These are phyloP conservation scores for Fundulus diaphanus DNA, from an alignment of 2,797 vertebrate genomes.

Conservation along the genomic window DNA sequence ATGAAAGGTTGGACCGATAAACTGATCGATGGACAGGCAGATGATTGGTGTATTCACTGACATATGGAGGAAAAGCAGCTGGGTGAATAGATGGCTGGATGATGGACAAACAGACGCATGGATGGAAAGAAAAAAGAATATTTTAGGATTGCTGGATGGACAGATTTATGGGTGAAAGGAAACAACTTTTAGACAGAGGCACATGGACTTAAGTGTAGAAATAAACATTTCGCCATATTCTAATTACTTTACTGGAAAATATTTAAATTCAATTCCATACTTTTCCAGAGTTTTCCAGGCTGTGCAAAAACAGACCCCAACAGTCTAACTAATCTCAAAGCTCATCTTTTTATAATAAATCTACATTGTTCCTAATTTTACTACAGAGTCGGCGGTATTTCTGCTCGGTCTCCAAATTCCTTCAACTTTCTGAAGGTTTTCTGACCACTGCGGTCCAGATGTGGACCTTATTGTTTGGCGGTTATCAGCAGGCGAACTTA, in stretches of 20 bases:
- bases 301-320: background rate
- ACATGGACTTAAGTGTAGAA: background rate
- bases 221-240: background rate
- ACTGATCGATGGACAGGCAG: too few species aligned
- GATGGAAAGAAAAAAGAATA: too few species aligned
- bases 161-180: too few species aligned
- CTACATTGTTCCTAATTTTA: background rate
- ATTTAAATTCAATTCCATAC: too few species aligned
- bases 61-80: too few species aligned
- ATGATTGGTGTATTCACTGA: too few species aligned
- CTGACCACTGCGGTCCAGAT: background rate
- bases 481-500: background rate
- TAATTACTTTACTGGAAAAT: background rate
- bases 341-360: background rate
- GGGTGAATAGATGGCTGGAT: too few species aligned
- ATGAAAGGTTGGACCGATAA: too few species aligned
- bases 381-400: background rate
- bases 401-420: background rate
- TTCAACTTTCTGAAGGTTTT: background rate
- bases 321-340: background rate
- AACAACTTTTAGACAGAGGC: too few species aligned
- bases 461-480: background rate
- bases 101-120: too few species aligned
- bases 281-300: background rate
- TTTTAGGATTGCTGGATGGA: too few species aligned